A percentile compares a stretch with the other conserved stretches of the same genome.
Conservation (phyloP, 2,888 invertebrate genomes). For the Cyaniris semiargus region DNA sequence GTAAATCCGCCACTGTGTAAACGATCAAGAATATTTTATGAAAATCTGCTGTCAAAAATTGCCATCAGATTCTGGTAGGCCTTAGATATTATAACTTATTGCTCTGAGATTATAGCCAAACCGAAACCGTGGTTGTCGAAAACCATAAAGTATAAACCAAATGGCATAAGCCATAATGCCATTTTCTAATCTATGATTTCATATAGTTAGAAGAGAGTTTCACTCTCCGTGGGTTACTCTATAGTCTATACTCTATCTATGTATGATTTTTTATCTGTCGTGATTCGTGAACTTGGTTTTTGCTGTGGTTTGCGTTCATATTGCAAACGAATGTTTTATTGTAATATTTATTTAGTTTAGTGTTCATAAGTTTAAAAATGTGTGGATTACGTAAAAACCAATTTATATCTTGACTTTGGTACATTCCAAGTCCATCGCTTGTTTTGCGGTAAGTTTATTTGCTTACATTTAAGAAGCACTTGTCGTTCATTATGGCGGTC, state of each 20-base stretch:
- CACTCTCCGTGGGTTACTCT: no score
- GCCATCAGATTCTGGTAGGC: no score
- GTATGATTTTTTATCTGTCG: background rate
- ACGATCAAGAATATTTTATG: no score
- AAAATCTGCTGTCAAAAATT: no score
- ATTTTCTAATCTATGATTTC: background rate
- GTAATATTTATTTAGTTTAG: conserved; percentile 59
- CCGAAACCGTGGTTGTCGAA: no score
- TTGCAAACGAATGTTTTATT: conserved; percentile 60
- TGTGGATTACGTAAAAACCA: conserved; percentile 54
- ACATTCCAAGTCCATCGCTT: conserved; percentile 68
- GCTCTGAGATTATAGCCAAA: no score
- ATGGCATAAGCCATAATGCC: no score
- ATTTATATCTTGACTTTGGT: conserved; percentile 59
- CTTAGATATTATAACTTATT: no score
- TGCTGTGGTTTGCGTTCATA: conserved; percentile 55
- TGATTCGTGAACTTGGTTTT: background rate
- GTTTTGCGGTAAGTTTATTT: conserved; percentile 71
- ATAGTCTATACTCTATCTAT: no score
- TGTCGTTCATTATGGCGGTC: conserved; percentile 80
- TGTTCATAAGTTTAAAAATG: conserved; percentile 55
- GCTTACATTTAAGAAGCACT: conserved; percentile 57
- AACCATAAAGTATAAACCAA: background rate
- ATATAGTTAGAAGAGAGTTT: no score
- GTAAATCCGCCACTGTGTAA: no score